Conservation (phyloP, 2,113 vertebrate genomes). For the Uropsilus gracilis region DNA sequence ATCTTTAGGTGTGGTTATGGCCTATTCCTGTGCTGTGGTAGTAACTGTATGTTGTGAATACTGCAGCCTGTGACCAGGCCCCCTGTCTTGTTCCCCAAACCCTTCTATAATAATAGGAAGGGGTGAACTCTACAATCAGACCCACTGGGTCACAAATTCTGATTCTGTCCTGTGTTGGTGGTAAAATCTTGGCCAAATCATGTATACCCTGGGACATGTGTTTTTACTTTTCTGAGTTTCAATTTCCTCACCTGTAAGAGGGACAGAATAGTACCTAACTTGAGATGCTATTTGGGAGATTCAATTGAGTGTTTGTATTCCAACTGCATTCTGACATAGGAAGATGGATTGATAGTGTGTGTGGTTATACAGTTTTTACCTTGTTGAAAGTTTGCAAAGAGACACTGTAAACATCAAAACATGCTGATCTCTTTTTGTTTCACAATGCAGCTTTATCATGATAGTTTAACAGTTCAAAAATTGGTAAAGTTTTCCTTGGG, state of each 20-base stretch:
- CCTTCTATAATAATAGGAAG: background rate
- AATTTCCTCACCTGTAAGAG: background rate
- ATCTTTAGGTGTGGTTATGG: background rate
- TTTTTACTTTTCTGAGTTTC: background rate
- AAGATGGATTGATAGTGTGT: too few relatives aligned
- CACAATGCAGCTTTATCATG: background rate
- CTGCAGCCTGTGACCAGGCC: background rate
- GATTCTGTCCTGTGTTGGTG: background rate
- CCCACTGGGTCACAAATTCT: background rate
- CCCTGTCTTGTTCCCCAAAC: background rate
- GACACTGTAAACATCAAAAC: background rate
- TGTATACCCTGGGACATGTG: fast-evolving
- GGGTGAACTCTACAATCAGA: too few relatives aligned
- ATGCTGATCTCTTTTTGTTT: background rate
- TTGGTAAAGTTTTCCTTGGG: background rate
- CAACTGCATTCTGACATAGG: background rate
- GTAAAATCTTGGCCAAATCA: background rate
- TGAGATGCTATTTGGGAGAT: background rate
- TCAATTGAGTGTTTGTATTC: background rate
- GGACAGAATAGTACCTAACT: background rate
- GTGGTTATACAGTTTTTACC: background rate
- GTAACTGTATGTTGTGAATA: background rate
- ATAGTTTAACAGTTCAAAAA: background rate
- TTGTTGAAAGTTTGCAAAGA: background rate
- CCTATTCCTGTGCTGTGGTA: background rate